Conservation (phyloP, 2,113 vertebrate species). For the Sakesphorus luctuosus region DNA sequence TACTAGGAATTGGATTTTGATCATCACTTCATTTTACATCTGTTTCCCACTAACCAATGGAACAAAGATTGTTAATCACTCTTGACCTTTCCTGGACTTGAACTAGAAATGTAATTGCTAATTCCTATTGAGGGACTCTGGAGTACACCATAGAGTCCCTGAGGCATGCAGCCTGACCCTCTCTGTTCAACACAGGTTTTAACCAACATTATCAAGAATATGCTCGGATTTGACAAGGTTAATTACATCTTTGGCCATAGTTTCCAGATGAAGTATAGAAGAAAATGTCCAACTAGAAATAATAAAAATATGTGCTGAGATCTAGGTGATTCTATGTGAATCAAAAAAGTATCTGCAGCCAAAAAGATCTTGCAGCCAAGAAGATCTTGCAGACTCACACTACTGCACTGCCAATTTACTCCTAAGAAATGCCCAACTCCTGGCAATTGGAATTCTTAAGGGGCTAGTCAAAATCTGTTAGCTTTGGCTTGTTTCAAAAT, state of each 20-base stretch:
- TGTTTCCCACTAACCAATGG: constrained; percentile 29
- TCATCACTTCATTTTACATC: constrained; percentile 49
- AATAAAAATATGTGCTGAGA: neutral
- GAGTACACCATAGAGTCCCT: neutral
- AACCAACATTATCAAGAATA: constrained; percentile 1
- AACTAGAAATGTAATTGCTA: constrained; percentile 35
- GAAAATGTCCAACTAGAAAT: neutral
- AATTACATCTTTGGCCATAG: neutral
- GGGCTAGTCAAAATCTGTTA: constrained; percentile 37
- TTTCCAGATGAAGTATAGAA: neutral
- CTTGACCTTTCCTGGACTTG: constrained; percentile 38
- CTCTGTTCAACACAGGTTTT: neutral
- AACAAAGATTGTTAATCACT: constrained; percentile 38
- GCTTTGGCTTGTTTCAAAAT: constrained; percentile 40
- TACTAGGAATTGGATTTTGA: constrained; percentile 53
- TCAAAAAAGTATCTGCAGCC: neutral
- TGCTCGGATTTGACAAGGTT: neutral
- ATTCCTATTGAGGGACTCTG: neutral
- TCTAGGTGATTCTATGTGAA: neutral
- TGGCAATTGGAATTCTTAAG: constrained; percentile 52
- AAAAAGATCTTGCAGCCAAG: neutral
- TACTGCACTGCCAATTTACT: neutral
- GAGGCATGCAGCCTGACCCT: neutral
- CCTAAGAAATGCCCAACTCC: neutral
- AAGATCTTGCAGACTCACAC: neutral